These are phyloP conservation scores for Meta bourneti DNA, from an alignment of 2,888 invertebrate genomes.

Conservation along the genomic window DNA sequence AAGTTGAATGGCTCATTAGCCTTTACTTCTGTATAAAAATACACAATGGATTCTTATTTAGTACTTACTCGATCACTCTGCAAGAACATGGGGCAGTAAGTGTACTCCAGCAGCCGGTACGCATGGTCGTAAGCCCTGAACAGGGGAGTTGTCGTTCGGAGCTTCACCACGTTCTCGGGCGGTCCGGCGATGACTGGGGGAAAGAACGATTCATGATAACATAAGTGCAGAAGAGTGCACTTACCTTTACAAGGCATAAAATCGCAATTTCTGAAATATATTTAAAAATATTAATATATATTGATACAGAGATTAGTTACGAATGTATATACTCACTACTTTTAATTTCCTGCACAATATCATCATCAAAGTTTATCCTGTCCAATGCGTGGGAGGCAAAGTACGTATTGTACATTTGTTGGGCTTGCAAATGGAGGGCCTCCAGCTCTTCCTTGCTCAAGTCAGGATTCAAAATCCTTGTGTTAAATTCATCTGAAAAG, in stretches of 20 bases:
- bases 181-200: constrained; percentile 84
- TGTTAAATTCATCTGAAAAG: constrained; percentile 89
- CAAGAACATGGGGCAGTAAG: constrained; percentile 89
- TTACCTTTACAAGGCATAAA: too few species aligned
- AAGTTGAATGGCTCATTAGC: too few species aligned
- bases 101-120: constrained; percentile 87
- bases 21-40: too few species aligned
- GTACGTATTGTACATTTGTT: constrained; percentile 86
- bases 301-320: neutral
- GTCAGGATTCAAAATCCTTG: constrained; percentile 88
- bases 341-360: constrained; percentile 84
- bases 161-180: constrained; percentile 85
- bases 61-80: constrained; percentile 85
- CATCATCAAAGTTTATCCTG: constrained; percentile 84
- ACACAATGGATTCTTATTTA: too few species aligned
- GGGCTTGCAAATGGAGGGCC: constrained; percentile 85
- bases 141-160: constrained; percentile 88
- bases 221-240: neutral
- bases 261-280: neutral
- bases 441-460: constrained; percentile 85
- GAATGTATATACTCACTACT: constrained; percentile 80
- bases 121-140: constrained; percentile 90
- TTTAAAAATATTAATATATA: neutral
- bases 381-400: constrained; percentile 85
- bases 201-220: neutral